phyloP scores from a whole-genome alignment of 2,888 invertebrate species.

The Diaperis boleti region DNA sequence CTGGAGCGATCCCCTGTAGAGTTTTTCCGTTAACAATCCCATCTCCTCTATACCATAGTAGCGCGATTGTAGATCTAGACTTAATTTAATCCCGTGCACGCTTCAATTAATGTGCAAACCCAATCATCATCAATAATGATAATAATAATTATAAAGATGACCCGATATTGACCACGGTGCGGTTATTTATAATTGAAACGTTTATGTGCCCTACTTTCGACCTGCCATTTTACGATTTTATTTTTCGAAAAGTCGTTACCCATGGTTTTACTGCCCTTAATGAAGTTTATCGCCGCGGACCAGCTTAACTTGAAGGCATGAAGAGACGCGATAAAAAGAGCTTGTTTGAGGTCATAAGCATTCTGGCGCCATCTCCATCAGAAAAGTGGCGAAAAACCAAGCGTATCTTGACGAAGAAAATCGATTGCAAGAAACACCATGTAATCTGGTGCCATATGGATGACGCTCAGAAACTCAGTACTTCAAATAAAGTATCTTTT shows the following conservation, averaged over 20 bases:
- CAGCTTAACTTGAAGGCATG: slow-evolving; percentile 6
- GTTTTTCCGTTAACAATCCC: no score
- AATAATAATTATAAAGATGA: slow-evolving; percentile 35
- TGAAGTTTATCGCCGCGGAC: slow-evolving; percentile 21
- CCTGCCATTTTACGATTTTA: slow-evolving; percentile 21
- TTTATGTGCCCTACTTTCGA: slow-evolving; percentile 31
- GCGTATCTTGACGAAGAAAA: slow-evolving; percentile 21
- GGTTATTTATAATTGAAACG: slow-evolving; percentile 32
- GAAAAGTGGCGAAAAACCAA: slow-evolving; percentile 8
- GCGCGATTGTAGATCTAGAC: slow-evolving; percentile 1
- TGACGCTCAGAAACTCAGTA: no score
- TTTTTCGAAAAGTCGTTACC: slow-evolving; percentile 20
- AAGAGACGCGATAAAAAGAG: slow-evolving; percentile 13
- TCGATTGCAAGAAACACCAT: neutral
- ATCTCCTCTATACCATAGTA: no score
- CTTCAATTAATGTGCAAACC: slow-evolving; percentile 22
- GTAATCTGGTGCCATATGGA: neutral
- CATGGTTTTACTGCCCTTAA: slow-evolving; percentile 25
- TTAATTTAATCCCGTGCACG: slow-evolving; percentile 26
- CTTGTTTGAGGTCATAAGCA: slow-evolving; percentile 5
- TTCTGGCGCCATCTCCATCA: slow-evolving; percentile 11
- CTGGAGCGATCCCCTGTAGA: no score
- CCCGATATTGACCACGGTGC: slow-evolving; percentile 11
- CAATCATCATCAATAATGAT: slow-evolving; percentile 37
- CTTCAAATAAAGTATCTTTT: neutral